These are phyloP conservation scores for Trachops cirrhosus DNA, from an alignment of 2,797 vertebrate genomes.

Conservation along the genomic window DNA sequence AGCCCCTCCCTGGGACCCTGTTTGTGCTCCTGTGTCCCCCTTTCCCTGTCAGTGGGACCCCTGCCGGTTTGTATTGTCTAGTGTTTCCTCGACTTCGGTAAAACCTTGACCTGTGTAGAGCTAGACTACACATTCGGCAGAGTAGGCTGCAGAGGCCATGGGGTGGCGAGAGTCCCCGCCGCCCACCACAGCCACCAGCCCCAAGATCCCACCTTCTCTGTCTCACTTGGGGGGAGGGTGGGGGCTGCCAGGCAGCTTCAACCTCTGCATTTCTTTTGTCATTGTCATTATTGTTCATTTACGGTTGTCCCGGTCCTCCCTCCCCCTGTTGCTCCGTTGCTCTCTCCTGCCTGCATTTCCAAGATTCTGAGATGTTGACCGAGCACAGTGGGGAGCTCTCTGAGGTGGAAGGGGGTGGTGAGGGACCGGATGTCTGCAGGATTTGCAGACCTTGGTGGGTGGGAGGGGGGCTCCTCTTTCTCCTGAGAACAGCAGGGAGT, in stretches of 20 bases:
- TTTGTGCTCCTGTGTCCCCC: background rate
- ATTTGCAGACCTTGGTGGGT: background rate
- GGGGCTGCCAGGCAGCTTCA: background rate
- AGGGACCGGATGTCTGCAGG: background rate
- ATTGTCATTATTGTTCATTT: background rate
- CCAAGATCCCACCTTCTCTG: background rate
- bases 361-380: background rate
- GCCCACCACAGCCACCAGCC: background rate
- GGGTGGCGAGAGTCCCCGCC: background rate
- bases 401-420: fast-evolving
- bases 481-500: background rate
- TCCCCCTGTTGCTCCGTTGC: background rate
- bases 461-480: background rate
- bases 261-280: background rate
- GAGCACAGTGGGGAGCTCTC: fast-evolving
- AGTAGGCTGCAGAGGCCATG: background rate
- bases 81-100: background rate
- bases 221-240: fast-evolving
- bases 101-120: background rate
- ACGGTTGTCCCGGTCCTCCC: too few species aligned
- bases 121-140: background rate
- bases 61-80: background rate
- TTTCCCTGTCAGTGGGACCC: background rate
- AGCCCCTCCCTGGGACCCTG: background rate
- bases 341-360: background rate